Conservation (phyloP, 2,888 invertebrate species). For the Heliconius erato region DNA sequence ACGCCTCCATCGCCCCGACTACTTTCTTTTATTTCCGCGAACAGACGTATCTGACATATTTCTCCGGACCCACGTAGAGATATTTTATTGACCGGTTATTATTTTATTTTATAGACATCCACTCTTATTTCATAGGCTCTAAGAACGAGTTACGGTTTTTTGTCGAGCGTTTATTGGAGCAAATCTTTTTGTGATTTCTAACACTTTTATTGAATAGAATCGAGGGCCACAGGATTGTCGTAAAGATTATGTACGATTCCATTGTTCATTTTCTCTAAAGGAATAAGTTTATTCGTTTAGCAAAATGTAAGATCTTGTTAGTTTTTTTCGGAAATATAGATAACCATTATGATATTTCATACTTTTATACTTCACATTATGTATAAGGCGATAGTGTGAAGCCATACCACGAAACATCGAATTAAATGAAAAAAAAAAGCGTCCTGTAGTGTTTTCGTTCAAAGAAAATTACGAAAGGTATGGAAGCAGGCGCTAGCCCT, state of each 20-base stretch:
- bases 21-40: conserved; percentile 64
- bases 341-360: not conserved
- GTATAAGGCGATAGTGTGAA: conserved; percentile 53
- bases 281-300: not conserved
- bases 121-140: conserved; percentile 83
- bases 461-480: conserved; percentile 81
- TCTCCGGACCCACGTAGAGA: conserved; percentile 68
- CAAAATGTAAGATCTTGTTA: not conserved
- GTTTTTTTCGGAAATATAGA: not conserved
- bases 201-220: conserved; percentile 78
- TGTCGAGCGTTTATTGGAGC: conserved; percentile 78
- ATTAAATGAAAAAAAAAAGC: conserved; percentile 80
- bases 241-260: conserved; percentile 67
- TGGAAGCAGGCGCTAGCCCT: conserved; percentile 70
- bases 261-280: conserved; percentile 53
- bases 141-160: conserved; percentile 78
- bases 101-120: conserved; percentile 84
- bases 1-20: conserved; percentile 67
- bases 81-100: conserved; percentile 85
- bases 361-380: not conserved
- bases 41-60: conserved; percentile 81
- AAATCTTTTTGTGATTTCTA: conserved; percentile 73
- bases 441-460: conserved; percentile 79
- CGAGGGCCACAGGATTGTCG: conserved; percentile 66
- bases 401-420: conserved; percentile 72